These are phyloP conservation scores for Thalassophryne amazonica DNA, from an alignment of 2,797 vertebrate species.

Conservation along the genomic window DNA sequence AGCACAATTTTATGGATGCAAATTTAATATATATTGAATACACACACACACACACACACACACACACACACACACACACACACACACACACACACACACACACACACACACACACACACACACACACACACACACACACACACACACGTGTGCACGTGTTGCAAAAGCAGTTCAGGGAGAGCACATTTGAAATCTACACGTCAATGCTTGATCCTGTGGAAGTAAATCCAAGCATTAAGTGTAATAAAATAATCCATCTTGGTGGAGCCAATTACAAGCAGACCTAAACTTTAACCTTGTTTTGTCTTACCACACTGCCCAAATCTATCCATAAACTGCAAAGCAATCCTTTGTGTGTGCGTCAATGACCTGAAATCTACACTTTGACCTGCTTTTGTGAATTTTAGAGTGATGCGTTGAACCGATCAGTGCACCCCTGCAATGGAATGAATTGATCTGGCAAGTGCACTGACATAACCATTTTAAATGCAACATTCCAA, in stretches of 20 bases:
- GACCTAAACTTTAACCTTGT: neutral
- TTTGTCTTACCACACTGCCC: conserved; percentile 7
- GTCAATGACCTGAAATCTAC: conserved; percentile 20
- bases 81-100: too few species aligned
- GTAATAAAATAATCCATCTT: conserved; percentile 1
- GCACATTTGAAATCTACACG: too few species aligned
- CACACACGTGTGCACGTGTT: too few species aligned
- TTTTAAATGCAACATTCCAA: conserved; percentile 68
- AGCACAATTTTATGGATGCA: too few species aligned
- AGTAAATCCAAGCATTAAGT: neutral
- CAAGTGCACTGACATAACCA: conserved; percentile 67
- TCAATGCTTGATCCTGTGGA: neutral
- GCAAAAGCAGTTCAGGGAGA: too few species aligned
- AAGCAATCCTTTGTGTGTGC: conserved; percentile 31
- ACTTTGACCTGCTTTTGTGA: conserved; percentile 28
- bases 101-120: too few species aligned
- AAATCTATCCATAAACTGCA: conserved; percentile 32
- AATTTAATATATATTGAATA: neutral
- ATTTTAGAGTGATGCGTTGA: conserved; percentile 22
- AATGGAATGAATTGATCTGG: conserved; percentile 59
- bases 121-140: too few species aligned
- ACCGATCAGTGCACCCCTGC: conserved; percentile 16
- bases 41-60: neutral
- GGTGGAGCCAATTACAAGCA: conserved; percentile 6
- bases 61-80: conserved; percentile 1